Base-by-base conservation (phyloP, 2,888 invertebrate genomes). In the Monopis laevigella region DNA sequence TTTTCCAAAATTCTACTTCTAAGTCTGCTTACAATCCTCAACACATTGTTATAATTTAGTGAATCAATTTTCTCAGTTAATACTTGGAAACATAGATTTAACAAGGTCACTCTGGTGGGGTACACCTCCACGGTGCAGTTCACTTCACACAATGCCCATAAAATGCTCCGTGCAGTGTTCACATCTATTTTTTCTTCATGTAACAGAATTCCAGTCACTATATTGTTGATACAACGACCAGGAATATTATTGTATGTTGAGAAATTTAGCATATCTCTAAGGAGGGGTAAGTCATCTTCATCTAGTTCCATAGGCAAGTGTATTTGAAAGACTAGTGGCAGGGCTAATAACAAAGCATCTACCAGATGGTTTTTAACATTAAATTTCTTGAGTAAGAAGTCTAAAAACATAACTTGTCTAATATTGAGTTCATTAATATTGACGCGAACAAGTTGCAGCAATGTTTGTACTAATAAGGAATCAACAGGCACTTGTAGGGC, bases 301-400 rank as follows among this genome's bases (percentile, higher is more conserved):
- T 88, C 84, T 14, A 88, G 52, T 57, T 88, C 86, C 4, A 70
- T 48, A 0, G 78, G 71, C 5, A 89, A 50, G 45, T 87, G 83
- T 5, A 84, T 80, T 65, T 88, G 86, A 54, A 89, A 88, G 0
- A 87, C 85, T 18, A 88, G 59, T 0, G 89, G 88, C 7, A 90
- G 52, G 0, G 89, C 89, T 1, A 87, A 67, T 51, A 74, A 75
- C 3, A 90, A 54, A 0, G 88, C 88, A 24, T 87, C 85, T 0
- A 84, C 78, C 16, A 90, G 62, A 42, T 88, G 85, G 43, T 71
- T 71, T 10, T 74, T 80, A 1, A 50, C 51, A 28, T 82, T 65
- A 38, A 82, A 80, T 44, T 77, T 73, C 1, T 59, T 55, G 0
- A 90, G 54, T 5, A 89, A 50, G 53, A 84, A 86, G 54, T 87